phyloP scores from a whole-genome alignment of 2,888 invertebrate genomes.

The Agrotis exclamationis region DNA sequence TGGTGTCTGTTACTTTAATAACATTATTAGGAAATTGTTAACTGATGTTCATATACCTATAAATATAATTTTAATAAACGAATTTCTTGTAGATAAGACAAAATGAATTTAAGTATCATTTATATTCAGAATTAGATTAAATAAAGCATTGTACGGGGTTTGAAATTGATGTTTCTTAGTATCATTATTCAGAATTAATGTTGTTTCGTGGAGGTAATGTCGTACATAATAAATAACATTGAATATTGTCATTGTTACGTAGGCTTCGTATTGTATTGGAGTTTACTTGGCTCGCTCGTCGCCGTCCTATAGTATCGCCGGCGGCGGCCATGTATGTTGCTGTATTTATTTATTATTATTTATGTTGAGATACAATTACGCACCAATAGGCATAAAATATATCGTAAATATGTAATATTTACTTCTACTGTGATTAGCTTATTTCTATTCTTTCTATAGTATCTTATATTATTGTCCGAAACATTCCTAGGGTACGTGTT shows the following conservation, averaged over 20 bases:
- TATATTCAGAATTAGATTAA: slow-evolving; percentile 79
- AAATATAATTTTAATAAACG: slow-evolving; percentile 81
- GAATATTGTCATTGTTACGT: slow-evolving; percentile 79
- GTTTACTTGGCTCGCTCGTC: slow-evolving; percentile 64
- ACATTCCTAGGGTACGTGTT: slow-evolving; percentile 86
- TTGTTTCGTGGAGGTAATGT: slow-evolving; percentile 81
- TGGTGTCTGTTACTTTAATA: slow-evolving; percentile 84
- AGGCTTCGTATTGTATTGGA: slow-evolving; percentile 78
- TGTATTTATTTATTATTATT: slow-evolving; percentile 68
- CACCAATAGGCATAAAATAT: slow-evolving; percentile 79
- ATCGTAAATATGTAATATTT: slow-evolving; percentile 87
- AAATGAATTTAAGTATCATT: slow-evolving; percentile 83
- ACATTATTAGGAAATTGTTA: slow-evolving; percentile 84
- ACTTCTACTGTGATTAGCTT: slow-evolving; percentile 88
- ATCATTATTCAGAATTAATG: slow-evolving; percentile 81
- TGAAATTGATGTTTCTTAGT: slow-evolving; percentile 84
- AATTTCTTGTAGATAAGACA: slow-evolving; percentile 85
- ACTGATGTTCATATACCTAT: slow-evolving; percentile 77
- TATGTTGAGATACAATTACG: slow-evolving; percentile 74
- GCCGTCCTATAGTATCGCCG: slow-evolving; percentile 49
- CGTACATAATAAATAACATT: slow-evolving; percentile 74
- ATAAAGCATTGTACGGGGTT: slow-evolving; percentile 82
- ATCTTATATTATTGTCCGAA: slow-evolving; percentile 84
- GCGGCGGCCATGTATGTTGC: slow-evolving; percentile 55
- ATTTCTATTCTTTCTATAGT: slow-evolving; percentile 82